These are phyloP conservation scores for Oenanthe oenanthe DNA, from an alignment of 2,113 vertebrate species.

Conservation along the genomic window DNA sequence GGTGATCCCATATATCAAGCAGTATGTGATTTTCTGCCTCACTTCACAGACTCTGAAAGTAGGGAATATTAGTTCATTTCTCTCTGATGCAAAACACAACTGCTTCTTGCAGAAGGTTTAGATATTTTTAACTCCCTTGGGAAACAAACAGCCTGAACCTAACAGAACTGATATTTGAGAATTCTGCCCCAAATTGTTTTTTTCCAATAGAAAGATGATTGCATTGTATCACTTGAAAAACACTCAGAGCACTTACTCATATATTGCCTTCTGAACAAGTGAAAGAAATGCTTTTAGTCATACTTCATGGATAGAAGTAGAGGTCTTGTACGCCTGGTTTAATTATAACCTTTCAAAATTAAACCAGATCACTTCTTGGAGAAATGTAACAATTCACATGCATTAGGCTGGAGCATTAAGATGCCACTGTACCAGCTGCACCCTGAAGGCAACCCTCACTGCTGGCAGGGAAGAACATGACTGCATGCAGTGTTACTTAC, in stretches of 20 bases:
- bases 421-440: not conserved
- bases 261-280: not conserved
- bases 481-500: conserved; percentile 59
- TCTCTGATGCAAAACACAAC: not conserved
- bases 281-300: not conserved
- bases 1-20: not conserved
- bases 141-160: not conserved
- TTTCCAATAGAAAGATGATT: not conserved
- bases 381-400: not conserved
- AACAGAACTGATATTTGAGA: not conserved
- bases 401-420: not conserved
- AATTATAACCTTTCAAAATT: not conserved
- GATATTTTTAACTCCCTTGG: not conserved
- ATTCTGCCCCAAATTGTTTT: not conserved
- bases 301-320: not conserved
- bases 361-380: not conserved
- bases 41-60: not conserved
- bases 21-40: not conserved
- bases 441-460: not conserved
- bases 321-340: not conserved
- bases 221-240: not conserved
- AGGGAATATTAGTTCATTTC: not conserved
- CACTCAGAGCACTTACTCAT: not conserved
- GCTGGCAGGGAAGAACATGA: fast-evolving
- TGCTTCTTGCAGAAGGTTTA: not conserved